Conservation (phyloP, 2,888 invertebrate species). For the Drosophila kuntzei region DNA sequence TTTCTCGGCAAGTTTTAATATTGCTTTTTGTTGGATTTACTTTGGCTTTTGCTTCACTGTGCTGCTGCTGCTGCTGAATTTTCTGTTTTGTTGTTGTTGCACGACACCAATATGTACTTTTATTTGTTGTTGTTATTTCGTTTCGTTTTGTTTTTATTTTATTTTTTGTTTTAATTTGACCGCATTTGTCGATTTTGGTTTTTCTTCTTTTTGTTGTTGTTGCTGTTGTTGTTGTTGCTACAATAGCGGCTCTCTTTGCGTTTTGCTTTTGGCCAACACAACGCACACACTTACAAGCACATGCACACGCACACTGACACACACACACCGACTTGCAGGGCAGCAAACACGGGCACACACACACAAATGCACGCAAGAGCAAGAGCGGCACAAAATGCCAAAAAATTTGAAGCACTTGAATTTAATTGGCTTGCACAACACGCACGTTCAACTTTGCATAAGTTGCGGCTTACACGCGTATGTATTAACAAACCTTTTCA, state of each 20-base stretch:
- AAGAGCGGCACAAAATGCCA: conserved; percentile 55
- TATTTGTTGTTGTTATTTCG: conserved; percentile 62
- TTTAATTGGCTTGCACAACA: conserved; percentile 44
- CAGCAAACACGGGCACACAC: conserved; percentile 36
- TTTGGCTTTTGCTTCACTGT: conserved; percentile 42
- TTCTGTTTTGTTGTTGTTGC: conserved; percentile 35
- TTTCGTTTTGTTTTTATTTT: conserved; percentile 6
- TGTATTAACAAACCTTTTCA: conserved; percentile 49
- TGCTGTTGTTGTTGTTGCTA: conserved; percentile 32
- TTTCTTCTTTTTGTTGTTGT: conserved; percentile 61
- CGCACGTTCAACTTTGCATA: conserved; percentile 48
- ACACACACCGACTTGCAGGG: conserved; percentile 39
- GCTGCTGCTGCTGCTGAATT: conserved; percentile 21
- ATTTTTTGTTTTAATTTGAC: conserved; percentile 78
- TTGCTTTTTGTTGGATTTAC: conserved; percentile 51
- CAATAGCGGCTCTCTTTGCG: conserved; percentile 66
- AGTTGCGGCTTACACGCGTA: conserved; percentile 51
- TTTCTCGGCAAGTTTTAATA: conserved; percentile 67
- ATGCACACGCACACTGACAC: conserved; percentile 52
- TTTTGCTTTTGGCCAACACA: conserved; percentile 72
- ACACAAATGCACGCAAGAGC: conserved; percentile 38
- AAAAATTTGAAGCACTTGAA: conserved; percentile 39
- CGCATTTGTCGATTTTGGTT: conserved; percentile 79
- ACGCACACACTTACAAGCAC: conserved; percentile 50
- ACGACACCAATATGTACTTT: conserved; percentile 55